phyloP scores from a whole-genome alignment of 2,113 vertebrate species.

The Chinchilla lanigera region DNA sequence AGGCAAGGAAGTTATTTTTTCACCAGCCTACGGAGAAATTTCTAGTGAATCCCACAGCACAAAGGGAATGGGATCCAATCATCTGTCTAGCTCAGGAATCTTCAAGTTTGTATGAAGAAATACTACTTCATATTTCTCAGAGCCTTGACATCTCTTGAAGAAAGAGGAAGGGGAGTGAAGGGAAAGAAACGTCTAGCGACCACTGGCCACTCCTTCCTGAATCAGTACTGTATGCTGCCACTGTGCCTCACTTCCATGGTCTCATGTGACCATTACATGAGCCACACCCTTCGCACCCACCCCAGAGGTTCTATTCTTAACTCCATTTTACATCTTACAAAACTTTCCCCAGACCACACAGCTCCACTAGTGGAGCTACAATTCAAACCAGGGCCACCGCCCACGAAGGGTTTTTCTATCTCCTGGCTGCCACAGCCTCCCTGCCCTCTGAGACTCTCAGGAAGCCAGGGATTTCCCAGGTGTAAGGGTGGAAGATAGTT shows the following conservation, averaged over 20 bases:
- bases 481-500: not conserved
- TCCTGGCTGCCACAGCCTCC: not conserved
- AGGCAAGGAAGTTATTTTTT: constrained; percentile 72
- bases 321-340: not conserved
- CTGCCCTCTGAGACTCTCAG: not conserved
- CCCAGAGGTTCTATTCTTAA: not conserved
- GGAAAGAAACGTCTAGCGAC: not conserved
- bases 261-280: not conserved
- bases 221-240: not conserved
- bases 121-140: constrained; percentile 7
- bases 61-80: constrained; percentile 27
- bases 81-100: constrained; percentile 24
- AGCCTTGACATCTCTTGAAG: not conserved
- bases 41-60: constrained; percentile 18
- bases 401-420: not conserved
- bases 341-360: constrained; percentile 16
- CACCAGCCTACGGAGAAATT: constrained; percentile 38
- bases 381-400: not conserved
- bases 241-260: fast-evolving
- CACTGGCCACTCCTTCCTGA: fast-evolving
- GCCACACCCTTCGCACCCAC: not conserved
- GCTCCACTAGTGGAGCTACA: not conserved
- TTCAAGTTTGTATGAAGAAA: constrained; percentile 24
- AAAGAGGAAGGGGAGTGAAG: not conserved
- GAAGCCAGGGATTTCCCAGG: not conserved